Evolutionary conservation across 53 echinoderm and acorn worm species (phyloP), one percentile per base, ranked within the genome.

Genomic region (Henricia sp.): DNA sequence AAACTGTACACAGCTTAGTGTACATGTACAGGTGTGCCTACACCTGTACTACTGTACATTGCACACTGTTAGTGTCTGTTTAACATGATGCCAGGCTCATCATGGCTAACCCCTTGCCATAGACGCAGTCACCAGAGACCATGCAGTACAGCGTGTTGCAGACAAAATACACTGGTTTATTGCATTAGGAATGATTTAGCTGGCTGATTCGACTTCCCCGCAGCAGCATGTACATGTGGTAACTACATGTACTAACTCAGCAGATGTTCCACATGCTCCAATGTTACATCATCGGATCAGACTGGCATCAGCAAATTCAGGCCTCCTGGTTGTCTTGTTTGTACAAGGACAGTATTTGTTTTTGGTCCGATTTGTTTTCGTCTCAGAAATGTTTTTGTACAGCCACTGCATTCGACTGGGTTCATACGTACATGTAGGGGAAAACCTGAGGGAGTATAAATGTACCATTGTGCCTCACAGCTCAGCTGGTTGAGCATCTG

Each of bases 171-270:
- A n/a, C 26, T 34, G 1, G 1, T 36, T 76, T 57, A 76, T 76
- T 59, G 41, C 59, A 76, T 76, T 76, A 76, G 39, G 17, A 76
- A 76, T 76, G 76, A 76, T 76, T 76, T 57, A 13, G 59, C 58
- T 24, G 59, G 6, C 23, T 25, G 59, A 43, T 40, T 42, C 76
- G 4, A 43, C 48, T 67, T 38, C 76, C 59, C 39, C 17, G 60
- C 58, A 76, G 76, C 40, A 38, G 59, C 23, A 39, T 17, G 59
- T n/a, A n/a, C n/a, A n/a, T n/a, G n/a, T n/a, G n/a, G n/a, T n/a
- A n/a, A n/a, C n/a, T n/a, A n/a, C n/a, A n/a, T n/a, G n/a, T 40
- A 43, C 42, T 54, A n/a, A 8, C 10, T 16, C n/a, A 36, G 73
- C 54, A 53, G 40, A 39, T 57, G 59, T 0, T 28, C 26, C n/a